Base-by-base conservation (phyloP, 1,140 invertebrate species). In the Helicoverpa armigera region DNA sequence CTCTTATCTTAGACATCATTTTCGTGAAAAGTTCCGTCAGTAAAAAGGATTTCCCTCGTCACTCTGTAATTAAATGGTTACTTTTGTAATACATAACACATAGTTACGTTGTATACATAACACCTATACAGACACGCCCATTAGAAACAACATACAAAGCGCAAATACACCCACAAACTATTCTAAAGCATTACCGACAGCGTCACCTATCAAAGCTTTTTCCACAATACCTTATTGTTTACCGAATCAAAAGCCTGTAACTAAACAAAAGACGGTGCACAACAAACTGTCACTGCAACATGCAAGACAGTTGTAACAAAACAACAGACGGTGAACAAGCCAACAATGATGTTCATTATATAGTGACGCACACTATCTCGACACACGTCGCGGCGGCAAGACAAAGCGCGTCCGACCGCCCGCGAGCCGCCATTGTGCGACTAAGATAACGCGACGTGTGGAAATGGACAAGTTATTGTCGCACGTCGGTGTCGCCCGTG, bases 401-500 rank as follows among this genome's bases (percentile, higher is more conserved):
- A 85, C 83, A 85, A 85, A 81, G 76, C 54, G 70, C 79, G 80
- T 79, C 80, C 77, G 61, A 53, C 72, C 61, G 53, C 29, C 29
- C 23, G 74, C 54, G 48, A 13, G 10, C 12, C 50, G 65, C 54
- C 73, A 29, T 51, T 53, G 69, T 53, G 43, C 79, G 54, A 48
- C 53, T 56, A 61, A 80, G 79, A 69, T 69, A 69, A 60, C 70
- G 43, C 18, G 18, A 75, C 63, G 79, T 79, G 83, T 82, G 79
- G 48, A 63, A 79, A 82, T 69, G 81, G 80, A 78, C 74, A 76
- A 81, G 67, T 83, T 83, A 76, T 81, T 83, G 79, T 82, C 48
- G 56, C 65, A 50, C 35, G 35, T 43, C 35, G 35, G 35, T 9
- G 35, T 43, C 35, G 35, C 35, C 4, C 48, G 60, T 31, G 60